phyloP scores from a whole-genome alignment of 2,113 vertebrate genomes.

The Trachemys scripta region DNA sequence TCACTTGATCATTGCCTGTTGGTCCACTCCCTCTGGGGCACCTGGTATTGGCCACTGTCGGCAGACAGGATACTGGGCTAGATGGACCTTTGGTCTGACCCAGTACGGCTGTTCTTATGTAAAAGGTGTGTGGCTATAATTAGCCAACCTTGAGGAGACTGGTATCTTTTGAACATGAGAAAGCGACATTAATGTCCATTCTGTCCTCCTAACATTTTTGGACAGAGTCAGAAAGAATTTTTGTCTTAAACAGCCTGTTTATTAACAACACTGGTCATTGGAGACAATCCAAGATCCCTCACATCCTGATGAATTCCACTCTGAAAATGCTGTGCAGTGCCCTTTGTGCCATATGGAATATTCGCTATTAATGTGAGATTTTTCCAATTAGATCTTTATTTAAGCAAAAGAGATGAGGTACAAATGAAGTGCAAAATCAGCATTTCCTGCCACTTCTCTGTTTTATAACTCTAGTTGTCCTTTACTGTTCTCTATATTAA shows the following conservation, averaged over 20 bases:
- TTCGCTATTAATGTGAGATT: neutral
- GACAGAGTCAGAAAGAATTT: neutral
- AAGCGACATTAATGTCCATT: neutral
- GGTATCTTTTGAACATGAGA: neutral
- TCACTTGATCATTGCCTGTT: too few relatives aligned
- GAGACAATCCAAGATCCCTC: neutral
- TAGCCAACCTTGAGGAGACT: neutral
- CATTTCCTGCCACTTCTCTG: fast-evolving
- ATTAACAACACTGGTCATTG: neutral
- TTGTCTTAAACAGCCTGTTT: neutral
- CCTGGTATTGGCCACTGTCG: too few relatives aligned
- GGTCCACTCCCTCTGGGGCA: too few relatives aligned
- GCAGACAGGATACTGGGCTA: too few relatives aligned
- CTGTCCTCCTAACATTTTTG: neutral
- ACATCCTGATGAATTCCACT: neutral
- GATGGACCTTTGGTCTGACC: too few relatives aligned
- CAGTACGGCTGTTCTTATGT: neutral
- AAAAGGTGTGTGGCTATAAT: neutral
- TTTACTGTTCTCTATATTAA: neutral
- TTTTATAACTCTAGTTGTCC: neutral
- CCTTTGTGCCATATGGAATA: neutral
- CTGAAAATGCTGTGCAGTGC: neutral
- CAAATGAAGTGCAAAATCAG: neutral
- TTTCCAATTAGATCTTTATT: neutral
- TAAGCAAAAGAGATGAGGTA: neutral